A percentile compares a stretch with the other conserved stretches of the same genome.
Evolutionary conservation across 2,113 vertebrate genomes (phyloP).

Genomic region (Raphicerus campestris): DNA sequence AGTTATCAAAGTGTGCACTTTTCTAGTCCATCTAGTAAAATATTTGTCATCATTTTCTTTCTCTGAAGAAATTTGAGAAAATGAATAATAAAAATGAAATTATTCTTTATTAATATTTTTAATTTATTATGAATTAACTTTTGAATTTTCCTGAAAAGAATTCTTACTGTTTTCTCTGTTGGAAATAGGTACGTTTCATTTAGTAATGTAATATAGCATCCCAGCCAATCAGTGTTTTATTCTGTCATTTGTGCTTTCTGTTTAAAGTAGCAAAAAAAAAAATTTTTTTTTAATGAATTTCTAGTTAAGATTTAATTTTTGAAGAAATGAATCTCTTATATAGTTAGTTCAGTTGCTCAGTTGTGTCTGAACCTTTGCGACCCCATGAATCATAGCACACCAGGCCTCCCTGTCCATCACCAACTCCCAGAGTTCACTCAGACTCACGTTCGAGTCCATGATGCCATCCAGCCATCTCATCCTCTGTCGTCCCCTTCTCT

Average conservation of each 20-base stretch:
- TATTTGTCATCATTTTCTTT: neutral
- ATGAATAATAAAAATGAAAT: neutral
- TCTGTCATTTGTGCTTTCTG: neutral
- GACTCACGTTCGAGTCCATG: no score
- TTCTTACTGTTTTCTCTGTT: neutral
- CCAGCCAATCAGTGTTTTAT: neutral
- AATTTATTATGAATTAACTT: neutral
- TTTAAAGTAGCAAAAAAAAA: neutral
- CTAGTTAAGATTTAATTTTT: neutral
- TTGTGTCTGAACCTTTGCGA: no score
- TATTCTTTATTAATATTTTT: neutral
- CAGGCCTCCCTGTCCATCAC: no score
- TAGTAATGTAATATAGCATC: neutral
- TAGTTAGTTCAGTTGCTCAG: neutral
- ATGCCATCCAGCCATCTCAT: no score
- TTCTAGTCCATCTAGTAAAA: neutral
- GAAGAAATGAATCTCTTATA: neutral
- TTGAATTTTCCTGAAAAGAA: slow-evolving; percentile 6
- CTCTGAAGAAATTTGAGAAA: neutral
- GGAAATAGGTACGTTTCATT: neutral
- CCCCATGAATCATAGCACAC: no score
- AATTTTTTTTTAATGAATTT: neutral
- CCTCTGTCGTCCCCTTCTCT: no score
- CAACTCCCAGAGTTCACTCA: no score
- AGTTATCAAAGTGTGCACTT: neutral